Percentiles rank a stretch among this genome's conserved stretches.
Evolutionary conservation across 2,888 invertebrate species (phyloP).

Genomic region (Lamproptera curius): DNA sequence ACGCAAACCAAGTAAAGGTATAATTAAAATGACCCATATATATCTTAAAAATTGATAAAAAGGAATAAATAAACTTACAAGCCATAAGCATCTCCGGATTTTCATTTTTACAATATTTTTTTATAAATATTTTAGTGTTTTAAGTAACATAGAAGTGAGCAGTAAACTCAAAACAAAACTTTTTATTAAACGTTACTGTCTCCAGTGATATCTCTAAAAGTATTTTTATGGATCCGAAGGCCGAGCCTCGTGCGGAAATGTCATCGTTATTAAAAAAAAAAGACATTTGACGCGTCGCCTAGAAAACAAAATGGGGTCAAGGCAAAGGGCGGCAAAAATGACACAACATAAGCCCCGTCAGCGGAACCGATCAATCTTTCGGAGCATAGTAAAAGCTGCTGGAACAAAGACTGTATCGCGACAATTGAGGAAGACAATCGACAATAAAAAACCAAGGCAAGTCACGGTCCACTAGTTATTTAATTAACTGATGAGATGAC

Average conservation of each 20-base stretch:
- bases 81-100: no score
- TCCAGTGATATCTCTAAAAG: background rate
- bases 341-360: constrained; percentile 6
- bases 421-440: constrained; percentile 23
- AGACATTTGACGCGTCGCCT: background rate
- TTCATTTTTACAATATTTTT: no score
- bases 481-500: constrained; percentile 23
- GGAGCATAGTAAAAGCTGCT: constrained; percentile 16
- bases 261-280: background rate
- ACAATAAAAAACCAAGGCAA: constrained; percentile 22
- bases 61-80: no score
- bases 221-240: background rate
- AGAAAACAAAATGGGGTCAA: constrained; percentile 8
- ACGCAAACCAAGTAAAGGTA: no score
- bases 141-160: no score
- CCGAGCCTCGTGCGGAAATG: background rate
- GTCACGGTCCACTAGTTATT: constrained; percentile 21
- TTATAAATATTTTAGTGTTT: no score
- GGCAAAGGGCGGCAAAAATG: constrained; percentile 11
- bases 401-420: constrained; percentile 21
- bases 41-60: no score
- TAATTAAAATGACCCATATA: no score
- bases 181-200: no score
- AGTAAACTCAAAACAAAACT: no score
- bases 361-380: constrained; percentile 19